These are phyloP conservation scores for Theretra japonica DNA, from an alignment of 2,888 invertebrate species.

Conservation along the genomic window DNA sequence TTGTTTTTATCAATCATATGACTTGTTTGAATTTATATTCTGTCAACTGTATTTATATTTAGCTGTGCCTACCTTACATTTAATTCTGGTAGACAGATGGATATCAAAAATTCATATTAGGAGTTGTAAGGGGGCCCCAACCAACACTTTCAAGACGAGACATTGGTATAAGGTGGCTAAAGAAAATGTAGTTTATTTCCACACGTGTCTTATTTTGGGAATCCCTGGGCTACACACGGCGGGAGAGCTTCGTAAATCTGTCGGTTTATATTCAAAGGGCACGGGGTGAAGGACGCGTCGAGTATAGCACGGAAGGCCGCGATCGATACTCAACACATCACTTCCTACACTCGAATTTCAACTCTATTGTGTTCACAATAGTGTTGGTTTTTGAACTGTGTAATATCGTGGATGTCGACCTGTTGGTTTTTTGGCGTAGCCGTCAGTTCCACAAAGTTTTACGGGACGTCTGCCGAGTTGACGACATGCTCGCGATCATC, in stretches of 20 bases:
- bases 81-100: not conserved
- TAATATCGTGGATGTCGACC: conserved; percentile 47
- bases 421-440: conserved; percentile 49
- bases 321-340: conserved; percentile 69
- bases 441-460: conserved; percentile 40
- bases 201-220: not conserved
- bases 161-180: no score
- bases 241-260: conserved; percentile 24
- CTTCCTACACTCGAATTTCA: conserved; percentile 41
- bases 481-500: conserved; percentile 4
- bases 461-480: conserved; percentile 31
- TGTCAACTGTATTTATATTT: no score
- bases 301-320: conserved; percentile 56
- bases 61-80: not conserved
- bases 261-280: conserved; percentile 31
- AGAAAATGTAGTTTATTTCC: not conserved
- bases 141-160: no score
- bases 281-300: conserved; percentile 39
- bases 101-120: not conserved
- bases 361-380: conserved; percentile 37
- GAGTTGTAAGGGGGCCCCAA: no score
- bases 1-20: no score
- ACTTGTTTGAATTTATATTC: no score
- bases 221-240: not conserved
- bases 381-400: conserved; percentile 34